Evolutionary conservation across 2,113 vertebrate genomes (phyloP).

Genomic region (Dicentrarchus labrax): DNA sequence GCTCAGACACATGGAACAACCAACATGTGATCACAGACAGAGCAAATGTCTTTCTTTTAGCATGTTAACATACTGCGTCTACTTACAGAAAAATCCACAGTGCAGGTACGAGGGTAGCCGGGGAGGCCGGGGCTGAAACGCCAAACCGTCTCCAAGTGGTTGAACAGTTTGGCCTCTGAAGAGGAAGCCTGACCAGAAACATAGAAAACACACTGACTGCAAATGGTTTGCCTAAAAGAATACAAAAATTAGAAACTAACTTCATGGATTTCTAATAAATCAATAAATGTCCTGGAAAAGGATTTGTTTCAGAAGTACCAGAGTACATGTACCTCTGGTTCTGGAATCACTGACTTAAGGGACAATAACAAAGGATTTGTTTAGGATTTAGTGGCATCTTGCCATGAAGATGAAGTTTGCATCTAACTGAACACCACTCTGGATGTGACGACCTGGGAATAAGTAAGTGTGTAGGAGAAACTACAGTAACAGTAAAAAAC

Average conservation of each 20-base stretch:
- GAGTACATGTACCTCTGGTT: no score
- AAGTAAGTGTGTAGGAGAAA: no score
- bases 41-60: background rate
- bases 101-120: slow-evolving; percentile 95
- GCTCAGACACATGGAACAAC: background rate
- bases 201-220: background rate
- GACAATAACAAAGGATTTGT: no score
- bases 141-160: slow-evolving; percentile 95
- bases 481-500: no score
- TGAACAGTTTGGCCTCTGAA: slow-evolving; percentile 94
- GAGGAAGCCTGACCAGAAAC: slow-evolving; percentile 88
- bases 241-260: background rate
- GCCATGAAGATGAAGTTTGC: no score
- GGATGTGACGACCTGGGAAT: no score
- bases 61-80: background rate
- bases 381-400: no score
- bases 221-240: background rate
- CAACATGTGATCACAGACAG: background rate
- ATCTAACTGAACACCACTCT: no score
- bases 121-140: slow-evolving; percentile 96
- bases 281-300: no score
- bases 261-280: background rate
- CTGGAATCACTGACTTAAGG: no score
- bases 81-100: slow-evolving; percentile 96
- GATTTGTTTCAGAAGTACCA: no score